phyloP scores from a whole-genome alignment of 2,888 invertebrate species.

The Ectobius pallidus region DNA sequence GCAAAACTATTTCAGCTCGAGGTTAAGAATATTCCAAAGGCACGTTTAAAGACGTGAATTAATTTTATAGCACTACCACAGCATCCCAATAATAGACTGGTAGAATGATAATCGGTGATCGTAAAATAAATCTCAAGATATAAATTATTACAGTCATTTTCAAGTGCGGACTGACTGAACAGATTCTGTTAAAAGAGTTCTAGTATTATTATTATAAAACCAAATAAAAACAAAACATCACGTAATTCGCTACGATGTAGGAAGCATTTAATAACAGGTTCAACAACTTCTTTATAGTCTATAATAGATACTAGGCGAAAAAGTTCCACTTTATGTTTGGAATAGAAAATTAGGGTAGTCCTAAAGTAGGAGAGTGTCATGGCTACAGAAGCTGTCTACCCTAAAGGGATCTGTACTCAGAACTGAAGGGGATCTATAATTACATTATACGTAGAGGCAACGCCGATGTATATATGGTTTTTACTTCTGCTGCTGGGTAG shows the following conservation, averaged over 20 bases:
- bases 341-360: neutral
- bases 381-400: neutral
- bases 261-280: neutral
- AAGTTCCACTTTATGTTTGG: neutral
- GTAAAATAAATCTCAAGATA: constrained; percentile 2
- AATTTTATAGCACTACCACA: neutral
- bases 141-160: neutral
- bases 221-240: neutral
- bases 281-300: neutral
- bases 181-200: too few species aligned
- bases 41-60: neutral
- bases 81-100: neutral
- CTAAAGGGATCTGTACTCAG: neutral
- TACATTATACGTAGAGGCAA: neutral
- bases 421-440: neutral
- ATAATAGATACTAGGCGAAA: neutral
- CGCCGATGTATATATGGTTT: neutral
- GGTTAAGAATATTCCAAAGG: neutral
- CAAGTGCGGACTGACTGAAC: too few species aligned
- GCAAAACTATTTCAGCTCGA: too few species aligned
- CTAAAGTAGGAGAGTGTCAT: neutral
- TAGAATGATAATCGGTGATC: neutral
- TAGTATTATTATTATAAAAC: too few species aligned
- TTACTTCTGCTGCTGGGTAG: neutral
- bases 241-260: neutral